phyloP scores from a whole-genome alignment of 2,113 vertebrate genomes.

The Rhabdomys dilectus region DNA sequence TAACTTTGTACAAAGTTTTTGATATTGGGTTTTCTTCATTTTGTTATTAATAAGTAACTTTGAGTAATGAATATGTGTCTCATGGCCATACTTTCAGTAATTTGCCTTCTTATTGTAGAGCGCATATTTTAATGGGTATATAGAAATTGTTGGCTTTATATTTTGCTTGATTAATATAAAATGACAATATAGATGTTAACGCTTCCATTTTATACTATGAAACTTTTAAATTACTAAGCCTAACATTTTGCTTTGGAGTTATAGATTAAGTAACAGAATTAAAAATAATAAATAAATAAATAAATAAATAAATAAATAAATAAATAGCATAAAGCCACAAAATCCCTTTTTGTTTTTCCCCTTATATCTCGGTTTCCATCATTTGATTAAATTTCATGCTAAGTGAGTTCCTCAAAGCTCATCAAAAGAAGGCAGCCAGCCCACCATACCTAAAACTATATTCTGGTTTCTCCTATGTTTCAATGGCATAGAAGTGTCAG shows the following conservation, averaged over 20 bases:
- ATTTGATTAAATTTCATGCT: background rate
- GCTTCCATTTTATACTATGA: slow-evolving; percentile 11
- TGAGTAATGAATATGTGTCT: background rate
- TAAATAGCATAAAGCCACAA: background rate
- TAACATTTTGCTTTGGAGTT: slow-evolving; percentile 7
- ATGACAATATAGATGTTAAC: background rate
- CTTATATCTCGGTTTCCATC: background rate
- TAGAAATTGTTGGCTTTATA: background rate
- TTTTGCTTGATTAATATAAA: slow-evolving; percentile 42
- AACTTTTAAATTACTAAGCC: background rate
- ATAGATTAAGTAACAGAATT: background rate
- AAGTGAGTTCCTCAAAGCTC: background rate
- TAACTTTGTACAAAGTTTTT: background rate
- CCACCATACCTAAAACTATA: background rate
- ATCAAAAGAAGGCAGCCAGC: background rate
- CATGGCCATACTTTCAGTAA: background rate
- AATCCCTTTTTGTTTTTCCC: background rate
- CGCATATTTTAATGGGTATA: background rate
- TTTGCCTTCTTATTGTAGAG: background rate
- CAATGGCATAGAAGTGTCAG: background rate
- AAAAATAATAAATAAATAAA: slow-evolving; percentile 2
- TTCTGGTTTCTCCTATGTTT: background rate
- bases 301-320: background rate
- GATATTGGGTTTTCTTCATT: background rate
- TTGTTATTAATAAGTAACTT: background rate